Evolutionary conservation across 2,888 invertebrate genomes (phyloP).

Genomic region (Leptinotarsa haldemani): DNA sequence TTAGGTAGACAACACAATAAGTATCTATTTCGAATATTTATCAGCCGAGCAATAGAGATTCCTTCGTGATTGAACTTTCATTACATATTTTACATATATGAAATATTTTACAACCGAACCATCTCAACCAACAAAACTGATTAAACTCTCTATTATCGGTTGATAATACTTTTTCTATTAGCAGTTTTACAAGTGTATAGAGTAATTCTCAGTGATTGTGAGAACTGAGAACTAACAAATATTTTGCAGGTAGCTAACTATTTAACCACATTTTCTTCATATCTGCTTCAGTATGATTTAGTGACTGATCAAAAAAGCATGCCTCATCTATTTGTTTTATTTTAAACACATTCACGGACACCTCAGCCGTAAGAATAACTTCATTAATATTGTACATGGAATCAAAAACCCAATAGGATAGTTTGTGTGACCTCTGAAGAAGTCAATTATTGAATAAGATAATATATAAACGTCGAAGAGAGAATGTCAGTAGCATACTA

Average conservation of each 20-base stretch:
- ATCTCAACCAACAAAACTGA: neutral
- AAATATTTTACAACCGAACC: neutral
- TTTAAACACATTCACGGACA: no score
- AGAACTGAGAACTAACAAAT: neutral
- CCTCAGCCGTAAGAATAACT: no score
- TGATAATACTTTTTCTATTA: neutral
- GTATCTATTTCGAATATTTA: slow-evolving; percentile 41
- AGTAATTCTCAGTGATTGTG: neutral
- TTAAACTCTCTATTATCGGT: neutral
- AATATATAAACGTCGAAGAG: no score
- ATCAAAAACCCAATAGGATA: no score
- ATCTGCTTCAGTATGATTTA: neutral
- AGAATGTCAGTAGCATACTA: no score
- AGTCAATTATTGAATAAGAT: no score
- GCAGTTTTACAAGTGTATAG: neutral
- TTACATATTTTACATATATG: neutral
- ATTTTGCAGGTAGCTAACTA: neutral
- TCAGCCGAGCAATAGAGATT: slow-evolving; percentile 23
- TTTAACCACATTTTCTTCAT: neutral
- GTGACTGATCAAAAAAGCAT: no score
- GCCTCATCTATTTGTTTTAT: no score
- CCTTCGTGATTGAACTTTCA: neutral
- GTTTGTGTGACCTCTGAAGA: no score
- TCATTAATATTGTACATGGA: no score
- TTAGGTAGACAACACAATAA: slow-evolving; percentile 62